Evolutionary conservation across 2,888 invertebrate genomes (phyloP).

Genomic region (Arctia plantaginis): DNA sequence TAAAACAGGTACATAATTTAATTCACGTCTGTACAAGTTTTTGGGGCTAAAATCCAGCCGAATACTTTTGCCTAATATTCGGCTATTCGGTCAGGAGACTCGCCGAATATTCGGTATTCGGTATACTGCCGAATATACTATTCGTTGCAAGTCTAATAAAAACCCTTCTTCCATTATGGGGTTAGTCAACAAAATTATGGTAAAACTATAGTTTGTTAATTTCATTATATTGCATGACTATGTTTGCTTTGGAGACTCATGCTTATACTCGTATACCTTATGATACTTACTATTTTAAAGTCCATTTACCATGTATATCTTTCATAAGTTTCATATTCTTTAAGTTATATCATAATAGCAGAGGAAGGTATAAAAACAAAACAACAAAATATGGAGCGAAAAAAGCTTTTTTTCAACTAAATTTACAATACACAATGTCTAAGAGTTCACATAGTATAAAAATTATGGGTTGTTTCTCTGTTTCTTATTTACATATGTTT

Average conservation of each 20-base stretch:
- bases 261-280: background rate
- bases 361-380: constrained; percentile 62
- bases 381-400: constrained; percentile 70
- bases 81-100: too few relatives aligned
- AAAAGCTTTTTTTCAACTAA: constrained; percentile 85
- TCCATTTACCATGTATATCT: background rate
- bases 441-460: constrained; percentile 74
- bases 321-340: too few relatives aligned
- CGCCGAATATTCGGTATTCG: too few relatives aligned
- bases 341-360: background rate
- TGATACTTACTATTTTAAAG: background rate
- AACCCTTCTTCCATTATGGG: background rate
- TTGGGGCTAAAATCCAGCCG: too few relatives aligned
- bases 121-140: too few relatives aligned
- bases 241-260: background rate
- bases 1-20: too few relatives aligned
- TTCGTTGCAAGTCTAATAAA: too few relatives aligned
- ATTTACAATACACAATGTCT: constrained; percentile 75
- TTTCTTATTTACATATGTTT: constrained; percentile 67
- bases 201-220: background rate
- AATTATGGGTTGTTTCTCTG: constrained; percentile 62
- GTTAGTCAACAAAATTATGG: background rate
- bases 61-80: too few relatives aligned
- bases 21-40: too few relatives aligned
- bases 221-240: background rate